These are phyloP conservation scores for Diacarnus erythraeanus DNA, from an alignment of 37 sponge, comb jelly and placozoan genomes.

Conservation along the genomic window DNA sequence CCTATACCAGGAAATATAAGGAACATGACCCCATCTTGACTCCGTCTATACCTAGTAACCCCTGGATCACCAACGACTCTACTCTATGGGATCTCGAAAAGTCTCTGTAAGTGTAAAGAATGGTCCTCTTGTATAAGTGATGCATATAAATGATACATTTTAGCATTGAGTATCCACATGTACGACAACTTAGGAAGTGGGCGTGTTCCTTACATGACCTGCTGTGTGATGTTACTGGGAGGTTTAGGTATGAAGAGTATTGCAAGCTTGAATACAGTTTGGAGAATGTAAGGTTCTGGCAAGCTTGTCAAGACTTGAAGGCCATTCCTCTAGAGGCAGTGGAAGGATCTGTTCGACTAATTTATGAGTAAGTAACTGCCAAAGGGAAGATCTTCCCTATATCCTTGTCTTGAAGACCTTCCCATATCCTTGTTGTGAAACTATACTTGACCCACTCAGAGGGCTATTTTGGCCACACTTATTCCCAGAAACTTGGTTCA, in stretches of 20 bases:
- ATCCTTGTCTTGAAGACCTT: too few species aligned
- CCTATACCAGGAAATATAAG: conserved; percentile 22
- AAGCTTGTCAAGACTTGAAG: conserved; percentile 65
- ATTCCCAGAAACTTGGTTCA: too few species aligned
- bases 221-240: conserved; percentile 65
- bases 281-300: conserved; percentile 85
- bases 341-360: conserved; percentile 46
- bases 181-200: conserved; percentile 51
- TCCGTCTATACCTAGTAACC: conserved; percentile 49
- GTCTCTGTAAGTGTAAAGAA: conserved; percentile 51
- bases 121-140: neutral
- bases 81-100: conserved; percentile 51
- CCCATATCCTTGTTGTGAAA: too few species aligned
- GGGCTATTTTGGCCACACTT: too few species aligned
- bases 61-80: conserved; percentile 62
- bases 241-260: conserved; percentile 64
- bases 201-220: conserved; percentile 64
- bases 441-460: too few species aligned
- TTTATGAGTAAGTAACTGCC: conserved; percentile 72
- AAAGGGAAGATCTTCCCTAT: too few species aligned
- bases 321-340: conserved; percentile 49
- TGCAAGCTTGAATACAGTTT: conserved; percentile 56
- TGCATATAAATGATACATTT: neutral
- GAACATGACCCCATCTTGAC: conserved; percentile 70
- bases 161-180: conserved; percentile 55